A percentile compares a stretch with the other conserved stretches of the same genome.
Conservation (phyloP, 2,797 vertebrate species). For the Zenarchopterus dispar region DNA sequence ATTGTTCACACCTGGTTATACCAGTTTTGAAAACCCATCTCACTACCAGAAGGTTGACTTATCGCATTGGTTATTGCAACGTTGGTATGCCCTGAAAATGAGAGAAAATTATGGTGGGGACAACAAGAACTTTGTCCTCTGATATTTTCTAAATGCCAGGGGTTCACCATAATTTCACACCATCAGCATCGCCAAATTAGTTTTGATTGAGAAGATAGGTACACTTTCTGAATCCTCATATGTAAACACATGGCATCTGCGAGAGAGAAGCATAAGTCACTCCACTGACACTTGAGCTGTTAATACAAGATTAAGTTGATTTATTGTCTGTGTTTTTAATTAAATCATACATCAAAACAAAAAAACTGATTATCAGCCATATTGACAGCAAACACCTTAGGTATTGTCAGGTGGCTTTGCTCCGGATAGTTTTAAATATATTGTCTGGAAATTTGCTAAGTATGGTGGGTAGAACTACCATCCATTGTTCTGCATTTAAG, state of each 20-base stretch:
- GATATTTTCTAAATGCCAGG: conserved; percentile 71
- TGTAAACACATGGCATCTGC: neutral
- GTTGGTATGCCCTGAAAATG: conserved; percentile 34
- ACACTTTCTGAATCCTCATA: neutral
- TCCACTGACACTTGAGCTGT: no score
- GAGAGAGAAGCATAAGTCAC: neutral
- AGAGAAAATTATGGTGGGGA: conserved; percentile 38
- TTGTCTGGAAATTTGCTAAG: no score
- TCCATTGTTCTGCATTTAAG: no score
- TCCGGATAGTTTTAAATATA: no score
- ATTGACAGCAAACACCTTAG: no score
- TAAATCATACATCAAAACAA: no score
- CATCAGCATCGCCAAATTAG: conserved; percentile 46
- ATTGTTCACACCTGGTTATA: neutral
- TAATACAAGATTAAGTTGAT: no score
- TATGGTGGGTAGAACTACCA: no score
- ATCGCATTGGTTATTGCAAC: conserved; percentile 2
- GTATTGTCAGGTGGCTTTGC: no score
- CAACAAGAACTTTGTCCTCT: conserved; percentile 19
- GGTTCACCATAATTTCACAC: conserved; percentile 69
- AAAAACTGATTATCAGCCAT: no score
- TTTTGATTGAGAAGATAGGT: conserved; percentile 19
- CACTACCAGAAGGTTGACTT: neutral
- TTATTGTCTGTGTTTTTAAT: no score
- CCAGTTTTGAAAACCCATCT: conserved; percentile 16